These are phyloP conservation scores for Enteromius anoplus DNA, from an alignment of 2,797 vertebrate genomes.

Conservation along the genomic window DNA sequence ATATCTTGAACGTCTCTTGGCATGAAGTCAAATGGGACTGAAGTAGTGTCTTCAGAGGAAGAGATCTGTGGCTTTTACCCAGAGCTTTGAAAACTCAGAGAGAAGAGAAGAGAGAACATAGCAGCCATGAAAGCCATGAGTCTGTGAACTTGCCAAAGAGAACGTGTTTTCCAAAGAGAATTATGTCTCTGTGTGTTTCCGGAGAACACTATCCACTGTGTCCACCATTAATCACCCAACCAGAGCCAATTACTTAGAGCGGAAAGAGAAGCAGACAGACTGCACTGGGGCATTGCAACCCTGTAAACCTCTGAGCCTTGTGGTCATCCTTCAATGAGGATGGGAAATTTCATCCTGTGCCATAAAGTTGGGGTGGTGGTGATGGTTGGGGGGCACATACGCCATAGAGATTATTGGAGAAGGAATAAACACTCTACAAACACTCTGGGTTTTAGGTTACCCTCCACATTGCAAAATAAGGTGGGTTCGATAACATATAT, in stretches of 20 bases:
- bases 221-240: conserved; percentile 77
- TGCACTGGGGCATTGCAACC: conserved; percentile 63
- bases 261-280: conserved; percentile 28
- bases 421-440: conserved; percentile 21
- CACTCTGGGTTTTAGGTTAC: not conserved
- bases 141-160: conserved; percentile 60
- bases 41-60: conserved; percentile 54
- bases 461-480: not conserved
- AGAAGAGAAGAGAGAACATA: conserved; percentile 25
- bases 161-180: conserved; percentile 60
- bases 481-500: not conserved
- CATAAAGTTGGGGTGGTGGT: conserved; percentile 39
- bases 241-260: conserved; percentile 74
- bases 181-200: conserved; percentile 63
- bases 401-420: conserved; percentile 33
- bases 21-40: conserved; percentile 64
- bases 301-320: conserved; percentile 64
- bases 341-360: conserved; percentile 52
- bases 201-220: conserved; percentile 74
- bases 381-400: not conserved
- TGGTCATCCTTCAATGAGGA: conserved; percentile 66
- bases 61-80: conserved; percentile 32
- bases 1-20: conserved; percentile 68
- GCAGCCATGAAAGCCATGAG: conserved; percentile 41
- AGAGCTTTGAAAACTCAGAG: conserved; percentile 47